phyloP scores from a whole-genome alignment of 2,888 invertebrate species.

The Scaptodrosophila latifasciaeformis region DNA sequence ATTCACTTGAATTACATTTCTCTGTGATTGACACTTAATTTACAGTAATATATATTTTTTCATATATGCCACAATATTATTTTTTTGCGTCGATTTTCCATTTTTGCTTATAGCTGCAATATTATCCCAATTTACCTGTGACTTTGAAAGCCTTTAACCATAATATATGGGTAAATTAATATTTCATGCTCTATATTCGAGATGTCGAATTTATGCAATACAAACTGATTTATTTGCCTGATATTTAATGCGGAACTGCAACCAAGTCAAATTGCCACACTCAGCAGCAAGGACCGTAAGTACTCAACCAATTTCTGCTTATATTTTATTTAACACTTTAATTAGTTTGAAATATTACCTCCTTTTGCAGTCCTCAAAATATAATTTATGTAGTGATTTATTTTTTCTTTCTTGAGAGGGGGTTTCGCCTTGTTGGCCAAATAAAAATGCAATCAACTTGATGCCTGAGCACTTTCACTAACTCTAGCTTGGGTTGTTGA shows the following conservation, averaged over 20 bases:
- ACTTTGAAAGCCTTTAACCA: background rate
- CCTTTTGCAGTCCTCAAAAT: no score
- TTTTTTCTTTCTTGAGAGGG: no score
- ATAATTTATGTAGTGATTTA: no score
- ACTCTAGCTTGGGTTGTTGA: conserved; percentile 5
- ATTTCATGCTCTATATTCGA: background rate
- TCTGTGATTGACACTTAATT: conserved; percentile 47
- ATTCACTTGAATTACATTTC: conserved; percentile 19
- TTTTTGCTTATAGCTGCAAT: conserved; percentile 15
- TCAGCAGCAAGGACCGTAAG: no score
- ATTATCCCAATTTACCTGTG: conserved; percentile 5
- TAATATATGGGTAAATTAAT: conserved; percentile 18
- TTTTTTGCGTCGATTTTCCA: background rate
- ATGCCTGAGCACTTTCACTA: no score
- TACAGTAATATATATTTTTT: conserved; percentile 12
- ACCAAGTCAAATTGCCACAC: conserved; percentile 30
- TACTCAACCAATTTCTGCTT: no score
- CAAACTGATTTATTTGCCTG: background rate
- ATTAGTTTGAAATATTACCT: no score
- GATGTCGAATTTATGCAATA: background rate
- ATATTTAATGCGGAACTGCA: conserved; percentile 21
- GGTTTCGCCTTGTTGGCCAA: no score
- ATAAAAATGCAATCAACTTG: no score
- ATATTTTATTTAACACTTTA: no score
- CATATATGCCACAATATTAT: no score